A percentile compares a stretch with the other conserved stretches of the same genome.
Evolutionary conservation across 92 coral and sea anemone genomes (phyloP).

Genomic region (Palythoa caribaeorum): DNA sequence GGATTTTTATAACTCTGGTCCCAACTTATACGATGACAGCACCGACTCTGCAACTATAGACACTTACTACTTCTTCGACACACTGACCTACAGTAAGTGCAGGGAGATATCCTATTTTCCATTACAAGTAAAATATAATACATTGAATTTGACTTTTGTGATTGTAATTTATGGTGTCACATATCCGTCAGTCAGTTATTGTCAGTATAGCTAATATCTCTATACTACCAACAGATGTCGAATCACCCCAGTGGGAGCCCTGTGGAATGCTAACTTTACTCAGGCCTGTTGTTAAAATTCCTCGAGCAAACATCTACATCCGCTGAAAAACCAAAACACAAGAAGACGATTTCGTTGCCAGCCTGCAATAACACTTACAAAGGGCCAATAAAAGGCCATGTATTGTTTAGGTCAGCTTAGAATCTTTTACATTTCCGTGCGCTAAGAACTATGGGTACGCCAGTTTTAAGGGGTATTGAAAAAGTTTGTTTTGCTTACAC

Average conservation of each 20-base stretch:
- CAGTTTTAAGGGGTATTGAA: too few relatives aligned
- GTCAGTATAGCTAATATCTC: not conserved
- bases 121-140: too few relatives aligned
- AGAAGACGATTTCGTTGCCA: not conserved
- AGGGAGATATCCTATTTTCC: too few relatives aligned
- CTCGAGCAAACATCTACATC: conserved; percentile 1
- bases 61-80: conserved; percentile 1
- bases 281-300: not conserved
- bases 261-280: not conserved
- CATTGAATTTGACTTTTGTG: too few relatives aligned
- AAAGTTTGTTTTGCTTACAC: too few relatives aligned
- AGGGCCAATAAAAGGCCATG: too few relatives aligned
- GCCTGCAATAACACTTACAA: too few relatives aligned
- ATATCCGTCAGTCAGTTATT: too few relatives aligned
- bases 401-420: too few relatives aligned
- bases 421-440: too few relatives aligned
- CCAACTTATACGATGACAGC: not conserved
- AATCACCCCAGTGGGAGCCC: conserved; percentile 6
- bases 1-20: not conserved
- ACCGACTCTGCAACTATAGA: not conserved
- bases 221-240: not conserved
- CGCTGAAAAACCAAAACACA: not conserved
- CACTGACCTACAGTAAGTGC: conserved; percentile 1
- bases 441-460: too few relatives aligned
- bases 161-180: too few relatives aligned